Evolutionary conservation across 1,140 invertebrate species (phyloP), one percentile per base, ranked within the genome.

Genomic region (Drosophila orena): DNA sequence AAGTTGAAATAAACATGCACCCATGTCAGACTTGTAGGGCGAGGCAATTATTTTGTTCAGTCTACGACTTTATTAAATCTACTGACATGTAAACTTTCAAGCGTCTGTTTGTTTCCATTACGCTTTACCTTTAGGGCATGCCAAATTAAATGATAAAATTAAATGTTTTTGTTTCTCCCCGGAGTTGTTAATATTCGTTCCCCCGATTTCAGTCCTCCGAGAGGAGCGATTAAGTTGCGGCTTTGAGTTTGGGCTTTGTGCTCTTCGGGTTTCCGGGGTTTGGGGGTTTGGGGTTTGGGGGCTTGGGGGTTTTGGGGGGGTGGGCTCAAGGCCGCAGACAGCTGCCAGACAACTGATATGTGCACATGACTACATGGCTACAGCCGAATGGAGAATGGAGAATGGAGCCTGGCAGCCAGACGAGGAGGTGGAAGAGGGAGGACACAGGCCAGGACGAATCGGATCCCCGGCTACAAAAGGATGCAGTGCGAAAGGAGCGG

Each of bases 261-360:
- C 30, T 30, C 4, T 24, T 8, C 30, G 30, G 30, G 8, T 30
- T 30, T 4, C 4, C 0, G 24, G 24, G 0, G 27, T 8, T 30
- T 30, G 27, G 27, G 1, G 7, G 7, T 78, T 70, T 52, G 78
- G 70, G 7, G 27, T 2, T 30, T 30, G 27, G 27, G 1, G 7
- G 1, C 78, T 70, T 52, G 78, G 70, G n/a, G n/a, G n/a, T n/a
- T 4, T 24, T 24, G 24, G 44, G 46, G 64, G 43, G 38, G 64
- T 35, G 27, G 60, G 73, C 69, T 89, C 84, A 89, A 89, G 84
- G 84, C 83, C 88, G 83, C 88, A 91, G 88, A 91, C 88, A 83
- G 69, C 88, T 91, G 88, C 79, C 89, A 91, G 89, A 91, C 88
- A 85, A 83, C 88, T 91, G 88, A 91, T 91, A 91, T 91, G 85